A percentile compares a stretch with the other conserved stretches of the same genome.
These are phyloP conservation scores for Melanotaenia boesemani DNA, from an alignment of 2,797 vertebrate genomes.

Conservation along the genomic window DNA sequence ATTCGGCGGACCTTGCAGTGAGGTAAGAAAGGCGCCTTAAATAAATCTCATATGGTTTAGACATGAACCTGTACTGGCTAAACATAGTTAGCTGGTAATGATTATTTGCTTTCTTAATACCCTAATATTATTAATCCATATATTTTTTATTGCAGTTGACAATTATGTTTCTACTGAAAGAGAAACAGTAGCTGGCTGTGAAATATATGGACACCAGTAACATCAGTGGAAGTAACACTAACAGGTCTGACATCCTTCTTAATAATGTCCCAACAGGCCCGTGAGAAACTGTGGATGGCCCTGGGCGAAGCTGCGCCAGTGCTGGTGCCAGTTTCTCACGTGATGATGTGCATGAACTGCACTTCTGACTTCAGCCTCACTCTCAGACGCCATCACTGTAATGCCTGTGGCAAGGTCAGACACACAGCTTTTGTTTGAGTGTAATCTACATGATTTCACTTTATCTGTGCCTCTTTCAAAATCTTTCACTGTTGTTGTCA, in stretches of 20 bases:
- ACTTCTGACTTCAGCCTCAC: constrained; percentile 96
- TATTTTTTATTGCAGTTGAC: background rate
- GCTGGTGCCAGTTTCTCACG: constrained; percentile 91
- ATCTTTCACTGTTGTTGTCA: background rate
- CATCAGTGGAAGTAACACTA: background rate
- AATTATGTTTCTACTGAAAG: background rate
- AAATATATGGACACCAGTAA: no score
- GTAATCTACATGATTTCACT: background rate
- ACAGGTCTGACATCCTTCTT: background rate
- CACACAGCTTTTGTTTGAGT: background rate
- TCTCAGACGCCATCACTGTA: constrained; percentile 93
- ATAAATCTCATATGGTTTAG: background rate
- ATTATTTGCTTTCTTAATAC: no score
- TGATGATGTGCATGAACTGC: constrained; percentile 99
- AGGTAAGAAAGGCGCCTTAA: constrained; percentile 66
- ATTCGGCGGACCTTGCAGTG: constrained; percentile 82
- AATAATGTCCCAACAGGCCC: constrained; percentile 79
- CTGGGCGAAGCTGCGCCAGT: constrained; percentile 93
- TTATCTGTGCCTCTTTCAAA: background rate
- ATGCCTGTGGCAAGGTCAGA: constrained; percentile 95
- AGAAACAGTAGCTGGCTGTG: background rate
- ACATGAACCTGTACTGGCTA: background rate
- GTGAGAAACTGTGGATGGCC: constrained; percentile 92
- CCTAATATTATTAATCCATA: no score
- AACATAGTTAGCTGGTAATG: no score